Conservation (phyloP, 1,140 invertebrate species). For the Drosophila kurseongensis region DNA sequence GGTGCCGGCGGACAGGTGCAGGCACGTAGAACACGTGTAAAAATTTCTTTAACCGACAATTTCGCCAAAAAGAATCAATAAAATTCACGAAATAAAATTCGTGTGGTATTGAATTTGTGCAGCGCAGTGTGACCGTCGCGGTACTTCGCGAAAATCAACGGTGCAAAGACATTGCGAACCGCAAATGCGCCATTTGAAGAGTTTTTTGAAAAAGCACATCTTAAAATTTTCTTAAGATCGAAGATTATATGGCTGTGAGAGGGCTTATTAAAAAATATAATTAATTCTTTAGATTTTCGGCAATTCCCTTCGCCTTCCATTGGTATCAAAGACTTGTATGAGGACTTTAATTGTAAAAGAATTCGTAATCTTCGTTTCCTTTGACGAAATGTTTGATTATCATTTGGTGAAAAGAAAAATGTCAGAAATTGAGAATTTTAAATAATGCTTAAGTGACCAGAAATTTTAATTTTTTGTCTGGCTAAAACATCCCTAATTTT, state of each 20-base stretch:
- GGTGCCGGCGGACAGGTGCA: slow-evolving; percentile 6
- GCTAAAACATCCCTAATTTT: no score
- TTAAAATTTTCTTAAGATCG: no score
- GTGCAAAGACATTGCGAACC: no score
- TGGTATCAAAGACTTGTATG: no score
- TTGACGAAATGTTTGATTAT: background rate
- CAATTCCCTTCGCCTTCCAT: no score
- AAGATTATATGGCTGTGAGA: no score
- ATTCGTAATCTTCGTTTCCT: background rate
- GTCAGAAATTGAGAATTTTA: background rate
- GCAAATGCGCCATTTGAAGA: no score
- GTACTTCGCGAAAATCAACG: background rate
- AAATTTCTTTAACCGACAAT: background rate
- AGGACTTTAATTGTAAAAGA: background rate
- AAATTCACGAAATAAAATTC: slow-evolving; percentile 18
- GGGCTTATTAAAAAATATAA: no score
- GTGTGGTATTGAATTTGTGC: background rate
- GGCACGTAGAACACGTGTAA: slow-evolving; percentile 3
- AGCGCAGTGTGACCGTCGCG: background rate
- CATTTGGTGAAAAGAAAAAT: background rate
- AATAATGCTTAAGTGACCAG: background rate
- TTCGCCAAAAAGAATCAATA: slow-evolving; percentile 25
- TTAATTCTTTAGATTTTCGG: no score
- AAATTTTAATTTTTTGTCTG: background rate
- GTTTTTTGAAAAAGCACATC: no score